Conservation (phyloP, 2,888 invertebrate genomes). For the Serripes groenlandicus region DNA sequence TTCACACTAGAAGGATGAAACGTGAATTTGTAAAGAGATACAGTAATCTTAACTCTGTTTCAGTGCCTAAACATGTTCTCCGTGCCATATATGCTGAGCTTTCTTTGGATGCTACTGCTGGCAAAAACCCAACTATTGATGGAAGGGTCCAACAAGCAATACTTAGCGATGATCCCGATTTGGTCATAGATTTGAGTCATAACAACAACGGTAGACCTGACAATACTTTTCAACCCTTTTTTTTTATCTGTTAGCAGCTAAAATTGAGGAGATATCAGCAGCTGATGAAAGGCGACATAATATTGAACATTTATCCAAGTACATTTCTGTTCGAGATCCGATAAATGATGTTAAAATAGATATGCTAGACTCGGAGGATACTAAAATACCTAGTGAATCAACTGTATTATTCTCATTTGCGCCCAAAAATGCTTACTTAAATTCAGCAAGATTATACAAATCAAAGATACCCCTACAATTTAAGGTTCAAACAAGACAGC, state of each 20-base stretch:
- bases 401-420: slow-evolving; percentile 52
- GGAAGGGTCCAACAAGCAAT: slow-evolving; percentile 30
- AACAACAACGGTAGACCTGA: slow-evolving; percentile 45
- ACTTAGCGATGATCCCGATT: slow-evolving; percentile 33
- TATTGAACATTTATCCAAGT: slow-evolving; percentile 48
- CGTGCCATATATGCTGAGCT: slow-evolving; percentile 43
- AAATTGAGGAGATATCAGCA: slow-evolving; percentile 42
- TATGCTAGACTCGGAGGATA: slow-evolving; percentile 1
- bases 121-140: slow-evolving; percentile 38
- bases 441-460: slow-evolving; percentile 29
- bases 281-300: slow-evolving; percentile 57
- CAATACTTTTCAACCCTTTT: slow-evolving; percentile 41
- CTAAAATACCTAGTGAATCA: slow-evolving; percentile 47
- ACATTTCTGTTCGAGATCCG: slow-evolving; percentile 45
- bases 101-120: slow-evolving; percentile 43
- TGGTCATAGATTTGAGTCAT: slow-evolving; percentile 49
- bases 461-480: slow-evolving; percentile 22
- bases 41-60: no score
- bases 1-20: slow-evolving; percentile 42
- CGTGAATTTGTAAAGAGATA: no score
- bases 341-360: slow-evolving; percentile 28
- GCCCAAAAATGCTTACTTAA: slow-evolving; percentile 41
- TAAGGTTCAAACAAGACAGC: slow-evolving; percentile 38
- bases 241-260: slow-evolving; percentile 31
- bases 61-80: slow-evolving; percentile 25